Percentiles rank a stretch among this genome's conserved stretches.
Evolutionary conservation across 2,797 vertebrate genomes (phyloP).

Genomic region (Echeneis naucrates): DNA sequence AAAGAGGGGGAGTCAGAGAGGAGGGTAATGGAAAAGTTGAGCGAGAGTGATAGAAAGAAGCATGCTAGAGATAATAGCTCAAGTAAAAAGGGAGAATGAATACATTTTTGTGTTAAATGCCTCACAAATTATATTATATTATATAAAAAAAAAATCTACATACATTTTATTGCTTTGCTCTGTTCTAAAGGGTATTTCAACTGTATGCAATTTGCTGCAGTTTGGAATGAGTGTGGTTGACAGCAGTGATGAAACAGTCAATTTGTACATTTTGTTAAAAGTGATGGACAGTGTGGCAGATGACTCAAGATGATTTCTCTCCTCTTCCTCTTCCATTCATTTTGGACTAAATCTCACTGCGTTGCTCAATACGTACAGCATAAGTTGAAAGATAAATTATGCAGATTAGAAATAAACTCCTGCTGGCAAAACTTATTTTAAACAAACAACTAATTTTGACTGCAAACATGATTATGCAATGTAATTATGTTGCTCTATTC

Average conservation of each 20-base stretch:
- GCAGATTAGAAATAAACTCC: slow-evolving; percentile 77
- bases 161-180: slow-evolving; percentile 27
- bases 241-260: slow-evolving; percentile 33
- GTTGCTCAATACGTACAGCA: slow-evolving; percentile 54
- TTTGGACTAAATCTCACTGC: slow-evolving; percentile 46
- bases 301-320: slow-evolving; percentile 34
- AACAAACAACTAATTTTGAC: slow-evolving; percentile 82
- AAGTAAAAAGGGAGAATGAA: background rate
- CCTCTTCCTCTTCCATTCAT: slow-evolving; percentile 43
- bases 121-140: too few relatives aligned
- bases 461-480: slow-evolving; percentile 83
- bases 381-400: slow-evolving; percentile 75
- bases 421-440: slow-evolving; percentile 79
- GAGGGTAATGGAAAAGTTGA: slow-evolving; percentile 19
- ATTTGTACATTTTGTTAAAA: slow-evolving; percentile 38
- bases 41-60: slow-evolving; percentile 14
- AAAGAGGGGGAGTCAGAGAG: background rate
- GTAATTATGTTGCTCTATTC: slow-evolving; percentile 79
- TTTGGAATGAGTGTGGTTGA: slow-evolving; percentile 18
- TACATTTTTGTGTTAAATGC: slow-evolving; percentile 17
- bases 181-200: slow-evolving; percentile 10
- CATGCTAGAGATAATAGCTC: background rate
- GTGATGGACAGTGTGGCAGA: slow-evolving; percentile 45
- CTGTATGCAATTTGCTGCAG: slow-evolving; percentile 29
- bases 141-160: slow-evolving; percentile 41